Evolutionary conservation across 2,797 vertebrate genomes (phyloP), one percentile per base, ranked within the genome.

Genomic region (Pangasius larnaudii): DNA sequence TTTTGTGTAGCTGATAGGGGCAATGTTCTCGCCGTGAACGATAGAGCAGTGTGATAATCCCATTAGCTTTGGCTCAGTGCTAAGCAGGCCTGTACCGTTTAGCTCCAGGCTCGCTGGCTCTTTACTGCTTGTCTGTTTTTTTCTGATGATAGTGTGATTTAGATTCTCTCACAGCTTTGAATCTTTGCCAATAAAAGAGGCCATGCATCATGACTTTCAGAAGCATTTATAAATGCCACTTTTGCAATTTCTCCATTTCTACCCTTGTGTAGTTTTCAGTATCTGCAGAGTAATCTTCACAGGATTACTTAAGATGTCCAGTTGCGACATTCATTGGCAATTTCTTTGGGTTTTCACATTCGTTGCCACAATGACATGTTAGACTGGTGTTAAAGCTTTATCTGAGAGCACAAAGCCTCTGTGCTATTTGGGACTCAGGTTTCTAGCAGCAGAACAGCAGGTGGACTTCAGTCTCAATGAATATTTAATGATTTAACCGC

Each of bases 1-100:
- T 94, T 94, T 93, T 82, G 90, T 91, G 93, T 88, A 7, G 92
- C 93, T 92, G 59, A 88, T 86, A 93, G 93, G 91, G 92, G 85
- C 72, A 89, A 84, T 89, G 89, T 92, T 90, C 91, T 90, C 88
- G 88, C 91, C 90, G 90, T 91, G 86, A 92, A 90, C 90, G 93
- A 93, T 91, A 87, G 87, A 87, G 89, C 89, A 87, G 85, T 91
- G 88, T 87, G 91, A 91, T 95, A 93, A 94, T 94, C 92, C 91
- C 88, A 94, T 95, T 91, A 93, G 89, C 86, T 91, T 91, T 90
- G 90, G 92, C 90, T 93, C 90, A 79, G 90, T 87, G 89, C 89
- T 88, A 91, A 87, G 86, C 88, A 88, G 84, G 84, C 78, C 71
- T 72, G 80, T 84, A 86, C 86, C 59, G 89, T 86, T 82, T 88